These are phyloP conservation scores for Aspiorhynchus laticeps DNA, from an alignment of 2,113 vertebrate species.

Conservation along the genomic window DNA sequence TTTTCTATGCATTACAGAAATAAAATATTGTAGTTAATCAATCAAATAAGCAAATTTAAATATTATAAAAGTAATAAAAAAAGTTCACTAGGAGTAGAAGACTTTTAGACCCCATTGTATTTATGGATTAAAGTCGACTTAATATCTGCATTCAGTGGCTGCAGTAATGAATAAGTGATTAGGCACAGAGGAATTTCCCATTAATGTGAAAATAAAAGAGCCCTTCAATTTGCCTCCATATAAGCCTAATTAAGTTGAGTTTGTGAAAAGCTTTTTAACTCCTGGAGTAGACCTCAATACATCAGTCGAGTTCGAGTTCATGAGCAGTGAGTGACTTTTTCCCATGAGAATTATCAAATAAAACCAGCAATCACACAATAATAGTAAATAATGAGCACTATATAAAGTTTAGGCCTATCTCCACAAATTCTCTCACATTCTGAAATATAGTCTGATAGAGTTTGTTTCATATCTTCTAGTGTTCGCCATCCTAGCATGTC, in stretches of 20 bases:
- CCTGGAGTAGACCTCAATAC: neutral
- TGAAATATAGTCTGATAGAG: neutral
- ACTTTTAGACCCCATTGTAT: neutral
- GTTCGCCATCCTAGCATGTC: neutral
- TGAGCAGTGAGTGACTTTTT: constrained; percentile 4
- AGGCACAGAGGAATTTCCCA: neutral
- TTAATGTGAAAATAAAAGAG: constrained; percentile 4
- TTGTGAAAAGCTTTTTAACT: constrained; percentile 23
- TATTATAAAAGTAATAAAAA: neutral
- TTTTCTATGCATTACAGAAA: too few species aligned
- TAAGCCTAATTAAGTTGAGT: constrained; percentile 1
- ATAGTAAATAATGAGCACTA: neutral
- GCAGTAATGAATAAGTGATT: constrained; percentile 10
- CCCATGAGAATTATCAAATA: constrained; percentile 18
- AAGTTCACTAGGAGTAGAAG: neutral
- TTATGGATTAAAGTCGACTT: neutral
- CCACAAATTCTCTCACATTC: neutral
- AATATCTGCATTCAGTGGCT: neutral
- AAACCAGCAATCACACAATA: neutral
- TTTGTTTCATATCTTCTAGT: neutral
- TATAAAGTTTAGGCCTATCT: neutral
- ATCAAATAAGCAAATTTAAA: neutral
- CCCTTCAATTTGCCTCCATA: neutral
- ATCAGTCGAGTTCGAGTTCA: neutral
- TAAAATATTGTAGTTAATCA: too few species aligned